Evolutionary conservation across 2,888 invertebrate species (phyloP), one percentile per base, ranked within the genome.

Genomic region (Rapana venosa): DNA sequence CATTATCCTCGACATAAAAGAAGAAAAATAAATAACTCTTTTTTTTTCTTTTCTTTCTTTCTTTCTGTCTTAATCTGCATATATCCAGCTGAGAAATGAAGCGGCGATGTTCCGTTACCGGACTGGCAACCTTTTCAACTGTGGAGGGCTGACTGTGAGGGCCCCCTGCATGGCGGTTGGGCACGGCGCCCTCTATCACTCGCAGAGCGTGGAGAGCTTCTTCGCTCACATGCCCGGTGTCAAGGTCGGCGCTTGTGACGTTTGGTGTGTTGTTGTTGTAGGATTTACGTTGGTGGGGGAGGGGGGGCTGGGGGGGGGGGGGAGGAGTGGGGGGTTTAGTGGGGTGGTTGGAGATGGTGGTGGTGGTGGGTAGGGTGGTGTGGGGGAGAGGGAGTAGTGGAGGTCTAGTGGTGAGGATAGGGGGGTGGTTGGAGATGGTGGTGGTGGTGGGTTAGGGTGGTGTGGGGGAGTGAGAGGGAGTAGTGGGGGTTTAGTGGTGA

Each of bases 81-180:
- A 66, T 47, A 90, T 91, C 87, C 94, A 97, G 96, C 95, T 97
- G 88, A 96, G 96, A 20, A 97, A 97, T 94, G 97, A 99, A 96
- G 99, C 99, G 0, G 98, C 99, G 0, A 99, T 99, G 96, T 98
- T 97, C 93, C 97, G 99, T 32, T 99, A 99, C 96, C 97, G 99
- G 35, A 98, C 98, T 93, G 99, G 99, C 1, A 98, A 98, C 35
- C 97, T 97, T 94, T 99, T 98, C 96, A 97, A 98, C 92, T 99
- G 99, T 96, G 99, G 99, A 0, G 98, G 97, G 85, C 97, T 99
- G 89, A 99, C 99, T 0, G 97, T 99, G 74, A 97, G 99, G 77
- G 97, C 98, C 0, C 99, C 99, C 0, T 98, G 98, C 96, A 98
- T 98, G n/a, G 99, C 99, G 0, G 99, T 99, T 2, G 99, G 99